phyloP scores from a whole-genome alignment of 1,140 invertebrate species.

The Drosophila bocki region DNA sequence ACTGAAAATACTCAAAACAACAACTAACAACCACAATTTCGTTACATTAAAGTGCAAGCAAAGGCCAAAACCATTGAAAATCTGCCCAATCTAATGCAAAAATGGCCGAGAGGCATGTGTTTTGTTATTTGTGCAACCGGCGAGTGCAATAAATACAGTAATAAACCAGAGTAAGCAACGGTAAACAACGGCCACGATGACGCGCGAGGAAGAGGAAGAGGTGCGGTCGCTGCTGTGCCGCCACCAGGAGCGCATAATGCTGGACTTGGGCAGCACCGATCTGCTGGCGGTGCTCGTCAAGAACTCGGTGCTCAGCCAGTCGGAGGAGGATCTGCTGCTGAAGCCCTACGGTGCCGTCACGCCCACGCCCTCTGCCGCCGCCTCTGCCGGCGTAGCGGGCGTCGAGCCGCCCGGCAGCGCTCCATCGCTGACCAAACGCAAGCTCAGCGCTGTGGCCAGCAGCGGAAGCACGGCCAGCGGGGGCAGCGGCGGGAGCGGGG shows the following conservation, averaged over 20 bases:
- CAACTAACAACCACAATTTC: background rate
- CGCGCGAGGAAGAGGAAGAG: conserved; percentile 83
- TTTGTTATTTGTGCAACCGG: conserved; percentile 21
- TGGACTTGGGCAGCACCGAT: conserved; percentile 79
- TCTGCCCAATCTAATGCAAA: conserved; percentile 7
- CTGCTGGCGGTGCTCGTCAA: conserved; percentile 80
- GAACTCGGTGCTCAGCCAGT: conserved; percentile 78
- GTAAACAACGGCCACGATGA: conserved; percentile 63
- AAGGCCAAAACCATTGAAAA: conserved; percentile 17
- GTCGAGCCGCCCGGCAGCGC: conserved; percentile 63
- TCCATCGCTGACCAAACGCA: conserved; percentile 71
- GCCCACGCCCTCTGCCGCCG: conserved; percentile 17
- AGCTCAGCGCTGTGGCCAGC: conserved; percentile 74
- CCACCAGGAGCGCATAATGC: conserved; percentile 81
- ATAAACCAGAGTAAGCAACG: conserved; percentile 21
- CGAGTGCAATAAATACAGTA: conserved; percentile 36
- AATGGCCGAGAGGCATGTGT: conserved; percentile 22
- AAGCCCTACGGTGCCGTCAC: conserved; percentile 58
- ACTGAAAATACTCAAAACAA: background rate
- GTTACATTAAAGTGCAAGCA: conserved; percentile 35
- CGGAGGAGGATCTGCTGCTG: conserved; percentile 78
- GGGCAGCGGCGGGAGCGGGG: conserved; percentile 65
- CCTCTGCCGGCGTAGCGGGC: conserved; percentile 15
- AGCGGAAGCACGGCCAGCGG: conserved; percentile 67
- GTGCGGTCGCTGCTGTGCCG: conserved; percentile 79